Evolutionary conservation across 2,113 vertebrate species (phyloP), one percentile per base, ranked within the genome.

Genomic region (Microcebus tavaratra): DNA sequence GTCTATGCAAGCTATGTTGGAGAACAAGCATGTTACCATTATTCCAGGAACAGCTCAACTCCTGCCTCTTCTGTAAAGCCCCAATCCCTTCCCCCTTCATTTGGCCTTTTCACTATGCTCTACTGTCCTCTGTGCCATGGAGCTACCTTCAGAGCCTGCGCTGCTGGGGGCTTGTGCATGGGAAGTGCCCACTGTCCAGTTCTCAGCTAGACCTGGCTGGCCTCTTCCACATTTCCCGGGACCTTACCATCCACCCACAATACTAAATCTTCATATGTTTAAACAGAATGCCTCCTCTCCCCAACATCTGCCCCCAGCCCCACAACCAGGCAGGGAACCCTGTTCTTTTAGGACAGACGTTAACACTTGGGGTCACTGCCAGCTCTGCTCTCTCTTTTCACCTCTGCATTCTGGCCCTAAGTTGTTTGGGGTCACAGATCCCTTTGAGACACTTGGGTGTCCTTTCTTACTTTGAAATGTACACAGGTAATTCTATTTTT

Each of bases 321-420:
- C 48, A 8, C 48, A 14, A 2, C 0, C 0, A 10, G 6, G 11
- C 12, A 39, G 6, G 23, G 14, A 0, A 23, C 53, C 42, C 1
- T 3, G 0, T 9, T 70, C 63, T 53, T 29, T 3, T 2, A 14
- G 76, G 67, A 1, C 27, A 23, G 20, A 13, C 0, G 2, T n/a
- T 1, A 2, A 0, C 0, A 3, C 0, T 3, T 1, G 23, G 4
- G 6, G n/a, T 18, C 25, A 4, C 0, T 9, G 0, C 18, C 11
- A 13, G 48, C 14, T 8, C 3, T 20, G 3, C 20, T 18, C 9
- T 75, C 4, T 42, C 45, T n/a, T 88, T 80, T n/a, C n/a, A 21
- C 0, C 14, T 92, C 31, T 21, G 27, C 14, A 0, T 9, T 67
- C 48, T 45, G n/a, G 23, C 11, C 75, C 61, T 83, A 50, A 25